Evolutionary conservation across 2,888 invertebrate genomes (phyloP), one percentile per base, ranked within the genome.

Genomic region (Apamea crenata): DNA sequence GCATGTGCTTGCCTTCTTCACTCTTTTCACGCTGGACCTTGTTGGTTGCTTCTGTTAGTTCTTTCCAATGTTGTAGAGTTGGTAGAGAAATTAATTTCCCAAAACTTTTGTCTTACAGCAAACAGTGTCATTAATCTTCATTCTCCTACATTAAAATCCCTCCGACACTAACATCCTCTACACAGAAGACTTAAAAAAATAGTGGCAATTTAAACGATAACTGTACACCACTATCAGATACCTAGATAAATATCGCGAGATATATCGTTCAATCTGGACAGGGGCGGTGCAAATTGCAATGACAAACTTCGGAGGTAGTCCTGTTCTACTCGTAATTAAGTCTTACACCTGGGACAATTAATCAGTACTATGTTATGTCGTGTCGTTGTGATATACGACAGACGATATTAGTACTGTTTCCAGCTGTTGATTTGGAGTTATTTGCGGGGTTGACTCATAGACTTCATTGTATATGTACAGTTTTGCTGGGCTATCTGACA

Each of bases 331-430:
- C 90, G 92, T 95, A 94, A 95, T 95, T 94, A 94, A 92, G 91
- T 87, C 85, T 89, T 92, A 94, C 95, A 95, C 93, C 94, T 94
- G 94, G 93, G 83, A 84, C 89, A 91, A 94, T 94, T 94, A 94
- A 94, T 94, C 93, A 92, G 89, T 81, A 66, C 78, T 82, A 86
- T 83, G 80, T 85, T 83, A 83, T 84, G 25, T 44, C 66, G 71
- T 78, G 76, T 72, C 77, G 68, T 63, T 80, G 65, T 84, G 77
- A 85, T 79, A 79, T 73, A 82, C 40, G 68, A 74, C 21, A 81
- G 50, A 74, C 59, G 73, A 74, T 71, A 78, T 72, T 66, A 56
- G 29, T 56, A 21, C 18, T 67, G 50, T 77, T 67, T 70, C 21
- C 21, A 32, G 18, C 36, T 47, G 36, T 44, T 56, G 6, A 56